phyloP scores from a whole-genome alignment of 2,888 invertebrate genomes.

The Phorcus lineatus region DNA sequence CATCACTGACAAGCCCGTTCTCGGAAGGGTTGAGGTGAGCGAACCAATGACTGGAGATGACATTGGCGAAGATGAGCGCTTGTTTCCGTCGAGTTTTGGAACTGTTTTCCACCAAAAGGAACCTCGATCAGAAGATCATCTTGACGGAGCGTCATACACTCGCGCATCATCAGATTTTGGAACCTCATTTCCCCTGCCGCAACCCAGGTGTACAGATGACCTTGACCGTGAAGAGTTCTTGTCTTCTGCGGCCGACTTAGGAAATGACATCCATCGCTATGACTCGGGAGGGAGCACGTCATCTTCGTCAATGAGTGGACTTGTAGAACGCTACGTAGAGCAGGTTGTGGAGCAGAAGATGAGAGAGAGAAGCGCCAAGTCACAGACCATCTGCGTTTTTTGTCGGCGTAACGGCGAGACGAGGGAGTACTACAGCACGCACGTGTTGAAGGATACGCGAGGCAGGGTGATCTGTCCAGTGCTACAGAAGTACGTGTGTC shows the following conservation, averaged over 20 bases:
- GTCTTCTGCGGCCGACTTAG: not conserved
- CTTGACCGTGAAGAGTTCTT: not conserved
- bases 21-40: too few species aligned
- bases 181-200: too few species aligned
- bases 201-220: too few species aligned
- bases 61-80: too few species aligned
- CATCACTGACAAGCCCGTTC: too few species aligned
- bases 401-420: conserved; percentile 87
- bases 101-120: too few species aligned
- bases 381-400: conserved; percentile 80
- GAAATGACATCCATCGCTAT: not conserved
- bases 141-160: too few species aligned
- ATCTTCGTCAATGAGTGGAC: not conserved
- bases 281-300: too few species aligned
- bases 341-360: not conserved
- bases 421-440: conserved; percentile 81
- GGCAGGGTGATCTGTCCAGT: conserved; percentile 84
- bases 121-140: too few species aligned
- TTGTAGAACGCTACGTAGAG: not conserved
- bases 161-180: too few species aligned
- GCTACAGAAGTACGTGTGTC: conserved; percentile 84
- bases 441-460: conserved; percentile 81
- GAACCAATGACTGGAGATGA: too few species aligned
- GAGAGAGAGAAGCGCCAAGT: conserved; percentile 1
- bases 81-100: too few species aligned